Conservation (phyloP, 2,797 vertebrate genomes). For the Pseudocheirus occidentalis region DNA sequence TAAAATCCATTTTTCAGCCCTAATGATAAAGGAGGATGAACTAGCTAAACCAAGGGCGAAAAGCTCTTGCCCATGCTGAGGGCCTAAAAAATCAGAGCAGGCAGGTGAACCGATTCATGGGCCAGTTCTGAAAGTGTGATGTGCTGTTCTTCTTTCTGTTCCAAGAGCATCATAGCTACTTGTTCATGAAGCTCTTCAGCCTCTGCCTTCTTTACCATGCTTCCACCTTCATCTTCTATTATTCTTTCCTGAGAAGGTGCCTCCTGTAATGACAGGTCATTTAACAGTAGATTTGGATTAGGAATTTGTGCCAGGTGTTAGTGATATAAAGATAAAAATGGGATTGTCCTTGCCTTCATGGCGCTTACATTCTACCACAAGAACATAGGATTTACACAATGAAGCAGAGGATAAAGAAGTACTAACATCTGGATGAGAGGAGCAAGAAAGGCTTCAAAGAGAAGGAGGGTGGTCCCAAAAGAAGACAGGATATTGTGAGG, state of each 20-base stretch:
- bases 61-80: slow-evolving; percentile 7
- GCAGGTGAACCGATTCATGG: not conserved
- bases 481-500: not conserved
- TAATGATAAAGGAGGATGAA: slow-evolving; percentile 19
- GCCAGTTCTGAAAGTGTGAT: not conserved
- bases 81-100: not conserved
- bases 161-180: not conserved
- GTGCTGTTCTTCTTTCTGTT: not conserved
- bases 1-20: slow-evolving; percentile 28
- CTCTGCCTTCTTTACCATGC: not conserved
- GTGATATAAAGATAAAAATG: not conserved
- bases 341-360: not conserved
- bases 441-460: not conserved
- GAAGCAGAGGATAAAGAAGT: not conserved
- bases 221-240: not conserved
- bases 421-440: not conserved
- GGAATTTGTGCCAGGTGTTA: not conserved
- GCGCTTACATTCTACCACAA: not conserved
- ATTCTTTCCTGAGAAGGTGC: not conserved
- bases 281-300: not conserved
- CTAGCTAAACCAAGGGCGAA: not conserved
- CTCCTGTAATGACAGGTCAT: not conserved
- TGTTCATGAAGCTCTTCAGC: not conserved
- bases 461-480: not conserved
- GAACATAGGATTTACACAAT: not conserved